Percentiles rank a stretch among this genome's conserved stretches.
These are phyloP conservation scores for Leptinotarsa rubiginosa DNA, from an alignment of 2,888 invertebrate genomes.

Conservation along the genomic window DNA sequence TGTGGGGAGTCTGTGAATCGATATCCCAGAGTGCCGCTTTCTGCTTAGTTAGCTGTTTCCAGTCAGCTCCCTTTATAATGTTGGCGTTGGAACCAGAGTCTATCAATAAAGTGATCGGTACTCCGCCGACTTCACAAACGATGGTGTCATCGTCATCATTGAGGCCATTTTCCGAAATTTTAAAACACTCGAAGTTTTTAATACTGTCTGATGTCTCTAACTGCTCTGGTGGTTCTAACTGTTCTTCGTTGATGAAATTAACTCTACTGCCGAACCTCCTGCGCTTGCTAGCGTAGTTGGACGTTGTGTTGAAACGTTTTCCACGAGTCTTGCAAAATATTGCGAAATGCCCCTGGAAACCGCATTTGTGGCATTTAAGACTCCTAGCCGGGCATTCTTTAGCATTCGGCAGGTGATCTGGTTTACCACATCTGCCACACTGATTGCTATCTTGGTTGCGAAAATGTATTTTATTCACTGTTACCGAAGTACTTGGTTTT, in stretches of 20 bases:
- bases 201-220: background rate
- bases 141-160: constrained; percentile 36
- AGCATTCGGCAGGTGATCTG: constrained; percentile 12
- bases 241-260: background rate
- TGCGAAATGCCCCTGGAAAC: constrained; percentile 39
- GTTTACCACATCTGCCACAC: constrained; percentile 36
- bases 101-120: no score
- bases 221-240: background rate
- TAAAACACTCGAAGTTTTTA: constrained; percentile 29
- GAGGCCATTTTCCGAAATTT: background rate
- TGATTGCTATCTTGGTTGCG: constrained; percentile 5
- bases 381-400: constrained; percentile 34
- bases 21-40: no score
- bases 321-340: constrained; percentile 32
- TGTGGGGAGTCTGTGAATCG: no score
- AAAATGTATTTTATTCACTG: constrained; percentile 24
- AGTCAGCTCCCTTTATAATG: no score
- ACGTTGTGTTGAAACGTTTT: background rate
- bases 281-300: background rate
- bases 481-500: constrained; percentile 16
- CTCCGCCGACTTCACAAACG: constrained; percentile 29
- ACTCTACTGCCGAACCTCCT: background rate
- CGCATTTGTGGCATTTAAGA: constrained; percentile 39
- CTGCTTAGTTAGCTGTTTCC: no score
- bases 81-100: no score